Evolutionary conservation across 2,888 invertebrate species (phyloP), one percentile per base, ranked within the genome.

Genomic region (Marasmarcha lunaedactyla): DNA sequence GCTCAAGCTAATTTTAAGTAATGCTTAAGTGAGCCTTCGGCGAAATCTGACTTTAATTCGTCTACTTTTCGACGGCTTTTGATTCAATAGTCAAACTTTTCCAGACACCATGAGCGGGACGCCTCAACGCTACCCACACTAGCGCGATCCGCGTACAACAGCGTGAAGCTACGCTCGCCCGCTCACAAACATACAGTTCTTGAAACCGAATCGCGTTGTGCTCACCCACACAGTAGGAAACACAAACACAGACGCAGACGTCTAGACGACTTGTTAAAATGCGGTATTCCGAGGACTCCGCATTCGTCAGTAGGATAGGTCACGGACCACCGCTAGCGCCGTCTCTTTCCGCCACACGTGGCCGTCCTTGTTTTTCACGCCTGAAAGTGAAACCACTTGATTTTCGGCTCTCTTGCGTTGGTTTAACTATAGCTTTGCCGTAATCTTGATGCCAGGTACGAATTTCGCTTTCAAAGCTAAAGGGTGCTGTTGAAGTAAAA

Each of bases 281-380:
- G 69, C 69, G 65, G 65, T 72, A 74, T 78, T 81, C 79, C 77
- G 77, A 77, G 72, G 76, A 61, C 74, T 72, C 78, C 74, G 72
- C 77, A 77, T 78, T 81, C 78, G 73, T 74, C 71, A 78, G 81
- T 83, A 79, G 81, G 81, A 81, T 83, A 83, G 83, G 83, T 83
- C 83, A 79, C 81, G 81, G 81, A 79, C 77, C 64, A 71, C 56
- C 63, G 63, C 57, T 57, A 54, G 56, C 41, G 51, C 54, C 47
- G 43, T 76, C 77, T 54, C 64, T 47, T 55, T 77, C 69, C 50
- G 39, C 46, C 67, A 13, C 43, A 50, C 54, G 49, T 43, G 43
- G 38, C 46, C 53, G 50, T 71, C 64, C 51, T 54, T 50, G 45
- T 62, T 56, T 36, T 46, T 50, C 51, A 44, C 20, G 15, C 30